Percentiles rank a stretch among this genome's conserved stretches.
Conservation (phyloP, 2,797 vertebrate genomes). For the Danio jaintianensis region DNA sequence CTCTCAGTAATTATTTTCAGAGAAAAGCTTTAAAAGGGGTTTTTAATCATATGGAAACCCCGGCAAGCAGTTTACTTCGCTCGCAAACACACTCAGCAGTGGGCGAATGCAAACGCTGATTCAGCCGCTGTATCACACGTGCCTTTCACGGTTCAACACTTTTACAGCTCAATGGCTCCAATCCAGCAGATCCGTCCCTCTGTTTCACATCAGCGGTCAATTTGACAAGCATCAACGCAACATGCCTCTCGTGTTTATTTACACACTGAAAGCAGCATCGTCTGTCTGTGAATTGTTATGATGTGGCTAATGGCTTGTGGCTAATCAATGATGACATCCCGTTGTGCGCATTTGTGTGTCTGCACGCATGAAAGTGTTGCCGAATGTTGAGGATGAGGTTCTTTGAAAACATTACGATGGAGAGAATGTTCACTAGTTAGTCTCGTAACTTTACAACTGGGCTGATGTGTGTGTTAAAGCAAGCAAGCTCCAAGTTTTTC, state of each 20-base stretch:
- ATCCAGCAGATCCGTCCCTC: constrained; percentile 8
- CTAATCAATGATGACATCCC: constrained; percentile 26
- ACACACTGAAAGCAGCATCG: neutral
- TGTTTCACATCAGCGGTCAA: constrained; percentile 19
- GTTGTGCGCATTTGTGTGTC: neutral
- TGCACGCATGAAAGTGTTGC: neutral
- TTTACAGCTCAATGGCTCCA: neutral
- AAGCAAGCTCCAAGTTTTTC: neutral
- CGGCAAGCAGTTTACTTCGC: neutral
- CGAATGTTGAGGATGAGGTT: neutral
- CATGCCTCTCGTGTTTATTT: neutral
- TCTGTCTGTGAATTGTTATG: constrained; percentile 2
- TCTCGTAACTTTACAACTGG: neutral
- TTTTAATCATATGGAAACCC: neutral
- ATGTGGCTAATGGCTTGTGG: constrained; percentile 28
- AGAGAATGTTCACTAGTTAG: neutral
- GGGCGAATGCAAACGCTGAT: neutral
- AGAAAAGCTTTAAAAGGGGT: constrained; percentile 21
- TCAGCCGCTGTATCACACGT: neutral
- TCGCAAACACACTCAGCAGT: neutral
- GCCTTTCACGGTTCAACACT: neutral
- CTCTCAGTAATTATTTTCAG: neutral
- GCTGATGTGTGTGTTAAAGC: neutral
- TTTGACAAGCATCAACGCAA: constrained; percentile 11
- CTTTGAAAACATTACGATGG: neutral